Evolutionary conservation across 2,888 invertebrate genomes (phyloP), one percentile per base, ranked within the genome.

Genomic region (Andrena haemorrhoa): DNA sequence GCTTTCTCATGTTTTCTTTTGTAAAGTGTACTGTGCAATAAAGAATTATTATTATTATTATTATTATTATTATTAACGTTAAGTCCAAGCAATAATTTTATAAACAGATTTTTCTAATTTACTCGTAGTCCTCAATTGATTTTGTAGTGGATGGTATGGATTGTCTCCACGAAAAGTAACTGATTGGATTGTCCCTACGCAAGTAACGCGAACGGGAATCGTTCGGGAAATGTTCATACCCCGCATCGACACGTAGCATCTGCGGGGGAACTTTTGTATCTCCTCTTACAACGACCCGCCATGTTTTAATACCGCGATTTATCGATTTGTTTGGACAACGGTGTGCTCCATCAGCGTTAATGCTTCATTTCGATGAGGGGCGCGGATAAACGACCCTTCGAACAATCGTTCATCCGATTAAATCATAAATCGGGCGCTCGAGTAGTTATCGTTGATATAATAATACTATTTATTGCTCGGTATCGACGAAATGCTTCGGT

Each of bases 391-490:
- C 29, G 29, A 78, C 63, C 49, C 51, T n/a, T 10, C 41, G 23
- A 64, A 58, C 64, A 12, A 49, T 41, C 69, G 31, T 58, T 79
- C 23, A 23, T 33, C n/a, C 69, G 56, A 78, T 69, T 69, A 69
- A 63, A 68, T 26, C 20, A 31, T 47, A 63, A 79, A 79, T 78
- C n/a, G 20, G 5, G 10, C 2, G 2, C 4, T 16, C n/a, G 2
- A n/a, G 12, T 33, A 20, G 63, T 68, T 26, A 20, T n/a, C 26
- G 31, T 53, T 61, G 41, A 20, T 47, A 26, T 56, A 20, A 47
- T 78, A 63, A 78, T 35, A 26, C 20, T 68, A 69, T 78, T 79
- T 64, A 56, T 51, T 63, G 58, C 49, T 20, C 56, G 7, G 16
- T 8, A 51, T 5, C 58, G 58, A 51, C 31, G 29, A 51, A 60